A percentile compares a stretch with the other conserved stretches of the same genome.
phyloP scores from a whole-genome alignment of 2,113 vertebrate species.

The Otocyon megalotis region DNA sequence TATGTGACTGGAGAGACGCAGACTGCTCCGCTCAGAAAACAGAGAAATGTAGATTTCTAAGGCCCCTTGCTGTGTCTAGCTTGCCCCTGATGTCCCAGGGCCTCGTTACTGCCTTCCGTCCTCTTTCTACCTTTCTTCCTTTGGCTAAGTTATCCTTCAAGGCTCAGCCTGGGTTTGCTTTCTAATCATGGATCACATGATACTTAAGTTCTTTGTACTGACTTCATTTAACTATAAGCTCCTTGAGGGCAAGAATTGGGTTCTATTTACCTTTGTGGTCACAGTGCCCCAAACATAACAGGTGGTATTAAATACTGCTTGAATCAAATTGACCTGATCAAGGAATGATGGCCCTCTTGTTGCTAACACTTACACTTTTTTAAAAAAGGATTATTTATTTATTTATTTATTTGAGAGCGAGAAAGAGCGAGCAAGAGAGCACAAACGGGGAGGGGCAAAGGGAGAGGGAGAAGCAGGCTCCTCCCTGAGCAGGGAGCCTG shows the following conservation, averaged over 20 bases:
- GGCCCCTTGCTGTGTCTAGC: not conserved
- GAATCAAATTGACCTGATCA: not conserved
- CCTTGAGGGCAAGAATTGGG: not conserved
- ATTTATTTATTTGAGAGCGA: no score
- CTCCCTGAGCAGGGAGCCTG: no score
- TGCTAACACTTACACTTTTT: not conserved
- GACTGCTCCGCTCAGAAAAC: not conserved
- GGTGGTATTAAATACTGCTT: not conserved
- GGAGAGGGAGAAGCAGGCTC: no score
- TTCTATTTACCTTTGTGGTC: not conserved
- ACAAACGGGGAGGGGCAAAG: no score
- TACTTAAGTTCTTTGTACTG: not conserved
- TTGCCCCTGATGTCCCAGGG: not conserved
- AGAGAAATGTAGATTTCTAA: not conserved
- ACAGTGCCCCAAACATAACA: not conserved
- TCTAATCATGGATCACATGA: not conserved
- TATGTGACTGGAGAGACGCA: not conserved
- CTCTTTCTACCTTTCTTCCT: conserved; percentile 19
- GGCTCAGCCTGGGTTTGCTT: not conserved
- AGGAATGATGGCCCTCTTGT: not conserved
- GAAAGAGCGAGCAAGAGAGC: no score
- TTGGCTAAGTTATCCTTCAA: conserved; percentile 34
- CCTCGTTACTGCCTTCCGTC: not conserved
- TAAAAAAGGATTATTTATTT: no score
- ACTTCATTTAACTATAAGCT: not conserved